Evolutionary conservation across 2,888 invertebrate genomes (phyloP).

Genomic region (Microchrysa polita): DNA sequence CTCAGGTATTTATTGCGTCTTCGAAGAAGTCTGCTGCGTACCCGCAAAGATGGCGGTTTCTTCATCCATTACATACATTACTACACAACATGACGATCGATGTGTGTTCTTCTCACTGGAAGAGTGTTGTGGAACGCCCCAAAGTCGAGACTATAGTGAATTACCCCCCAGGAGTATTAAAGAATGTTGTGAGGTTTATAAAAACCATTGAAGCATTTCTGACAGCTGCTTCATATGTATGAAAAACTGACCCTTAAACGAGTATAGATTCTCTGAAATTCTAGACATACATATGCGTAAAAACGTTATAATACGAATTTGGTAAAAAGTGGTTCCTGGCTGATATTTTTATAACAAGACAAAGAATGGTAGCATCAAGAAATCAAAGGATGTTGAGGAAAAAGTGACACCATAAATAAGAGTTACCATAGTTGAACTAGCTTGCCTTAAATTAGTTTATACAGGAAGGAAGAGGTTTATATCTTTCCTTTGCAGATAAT

Average conservation of each 20-base stretch:
- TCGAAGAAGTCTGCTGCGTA: conserved; percentile 28
- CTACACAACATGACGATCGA: not conserved
- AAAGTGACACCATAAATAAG: not conserved
- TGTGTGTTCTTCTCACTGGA: conserved; percentile 32
- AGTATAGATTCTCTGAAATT: no score
- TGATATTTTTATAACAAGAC: no score
- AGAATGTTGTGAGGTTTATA: conserved; percentile 18
- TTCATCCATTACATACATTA: not conserved
- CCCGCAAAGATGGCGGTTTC: conserved; percentile 11
- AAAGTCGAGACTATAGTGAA: conserved; percentile 14
- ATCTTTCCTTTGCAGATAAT: no score
- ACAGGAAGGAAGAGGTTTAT: no score
- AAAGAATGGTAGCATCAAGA: not conserved
- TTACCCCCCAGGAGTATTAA: conserved; percentile 26
- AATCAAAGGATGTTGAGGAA: not conserved
- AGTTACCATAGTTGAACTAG: no score
- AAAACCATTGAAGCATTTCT: conserved; percentile 19
- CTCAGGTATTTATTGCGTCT: conserved; percentile 40
- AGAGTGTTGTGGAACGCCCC: not conserved
- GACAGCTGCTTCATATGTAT: not conserved
- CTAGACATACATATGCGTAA: no score
- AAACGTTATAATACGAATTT: no score
- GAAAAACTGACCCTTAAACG: conserved; percentile 4
- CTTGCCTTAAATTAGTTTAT: no score
- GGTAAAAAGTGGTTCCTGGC: no score